Base-by-base conservation (phyloP, 2,797 vertebrate genomes). In the Melanotaenia pygmaea region DNA sequence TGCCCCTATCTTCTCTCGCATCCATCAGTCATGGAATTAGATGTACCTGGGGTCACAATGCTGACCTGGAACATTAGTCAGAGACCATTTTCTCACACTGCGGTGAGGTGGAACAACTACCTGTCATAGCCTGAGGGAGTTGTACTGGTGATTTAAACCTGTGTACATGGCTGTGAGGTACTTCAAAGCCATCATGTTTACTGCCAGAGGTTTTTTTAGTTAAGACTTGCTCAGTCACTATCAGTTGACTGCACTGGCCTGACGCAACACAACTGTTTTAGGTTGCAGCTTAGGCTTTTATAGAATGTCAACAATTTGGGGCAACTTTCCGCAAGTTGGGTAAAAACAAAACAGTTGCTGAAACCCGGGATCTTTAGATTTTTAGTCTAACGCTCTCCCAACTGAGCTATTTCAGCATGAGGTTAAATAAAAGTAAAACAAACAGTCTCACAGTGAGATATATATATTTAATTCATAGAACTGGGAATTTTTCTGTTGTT, bases 381-480 rank as follows among this genome's bases (percentile, higher is more conserved):
- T 88, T 89, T 77, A 88, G 85, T 88, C 85, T 69, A 88, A 89
- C 65, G 65, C 87, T 87, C 89, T 89, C 88, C 88, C 86, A 92
- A 87, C 85, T 88, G 91, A 89, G 88, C 83, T 90, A 89, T 91
- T 92, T 92, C 74, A 2, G 83, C 87, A 37, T 11, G 11, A 8
- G 32, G 6, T 34, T 8, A 6, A 7, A 8, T 34, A 7, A 34
- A 34, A 34, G 32, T 8, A 34, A 34, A 34, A 8, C 32, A 34
- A 34, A 34, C 6, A 34, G 8, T 34, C 7, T 34, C 6, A 34
- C 7, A 34, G 32, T 34, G 1, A 11, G 37, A 38, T 38, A 38
- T 38, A 38, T 38, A 38, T 38, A 38, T 38, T 3, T 14, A 12
- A 14, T 12, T 4, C 3, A 16, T 13, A 12, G 38, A 40, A 40